Evolutionary conservation across 2,113 vertebrate genomes (phyloP).

Genomic region (Etheostoma cragini): DNA sequence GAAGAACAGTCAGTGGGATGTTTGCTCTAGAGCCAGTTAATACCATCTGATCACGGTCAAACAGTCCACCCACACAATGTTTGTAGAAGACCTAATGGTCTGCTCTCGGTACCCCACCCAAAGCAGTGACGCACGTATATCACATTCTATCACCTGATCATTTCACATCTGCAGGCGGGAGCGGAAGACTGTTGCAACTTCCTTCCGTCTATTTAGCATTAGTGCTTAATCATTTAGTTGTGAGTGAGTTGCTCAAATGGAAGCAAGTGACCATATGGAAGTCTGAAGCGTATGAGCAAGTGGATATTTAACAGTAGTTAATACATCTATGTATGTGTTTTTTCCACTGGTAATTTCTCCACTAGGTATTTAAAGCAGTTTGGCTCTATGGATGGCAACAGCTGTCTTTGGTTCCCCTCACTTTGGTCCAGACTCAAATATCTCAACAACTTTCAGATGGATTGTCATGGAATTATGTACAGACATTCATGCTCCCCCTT

Average conservation of each 20-base stretch:
- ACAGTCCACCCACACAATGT: slow-evolving; percentile 26
- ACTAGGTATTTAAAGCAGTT: background rate
- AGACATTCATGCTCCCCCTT: background rate
- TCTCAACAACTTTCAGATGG: background rate
- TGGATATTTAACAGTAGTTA: background rate
- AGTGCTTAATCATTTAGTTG: background rate
- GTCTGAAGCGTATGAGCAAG: background rate
- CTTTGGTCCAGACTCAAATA: background rate
- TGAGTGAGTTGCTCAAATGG: background rate
- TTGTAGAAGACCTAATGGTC: slow-evolving; percentile 18
- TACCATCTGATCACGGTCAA: slow-evolving; percentile 12
- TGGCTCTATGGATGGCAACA: background rate
- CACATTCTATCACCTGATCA: background rate
- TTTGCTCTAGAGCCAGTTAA: slow-evolving; percentile 29
- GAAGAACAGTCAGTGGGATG: background rate
- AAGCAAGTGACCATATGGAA: background rate
- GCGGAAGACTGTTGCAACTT: slow-evolving; percentile 35
- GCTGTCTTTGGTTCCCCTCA: background rate
- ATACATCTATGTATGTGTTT: background rate
- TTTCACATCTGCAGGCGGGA: slow-evolving; percentile 9
- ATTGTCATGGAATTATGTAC: background rate
- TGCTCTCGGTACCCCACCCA: slow-evolving; percentile 11
- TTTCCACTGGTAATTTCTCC: background rate
- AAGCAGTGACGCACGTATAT: background rate
- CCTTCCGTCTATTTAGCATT: background rate